Evolutionary conservation across 1,140 invertebrate genomes (phyloP).

Genomic region (Saxidomus purpurata): DNA sequence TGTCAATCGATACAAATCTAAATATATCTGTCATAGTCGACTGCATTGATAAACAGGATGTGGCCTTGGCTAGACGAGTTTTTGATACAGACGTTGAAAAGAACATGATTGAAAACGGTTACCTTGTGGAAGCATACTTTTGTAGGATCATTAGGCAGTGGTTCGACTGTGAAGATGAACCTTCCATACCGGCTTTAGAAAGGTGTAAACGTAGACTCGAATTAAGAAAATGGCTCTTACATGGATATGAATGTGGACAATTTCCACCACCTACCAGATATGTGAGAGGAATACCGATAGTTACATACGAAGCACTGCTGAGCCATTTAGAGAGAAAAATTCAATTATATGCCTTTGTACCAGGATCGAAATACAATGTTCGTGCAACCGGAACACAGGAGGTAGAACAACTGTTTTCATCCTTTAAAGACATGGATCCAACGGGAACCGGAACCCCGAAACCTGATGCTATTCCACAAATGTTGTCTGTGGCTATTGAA

Average conservation of each 20-base stretch:
- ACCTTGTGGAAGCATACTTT: slow-evolving; percentile 26
- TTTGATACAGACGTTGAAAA: slow-evolving; percentile 9
- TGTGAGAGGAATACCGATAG: slow-evolving; percentile 13
- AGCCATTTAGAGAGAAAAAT: not conserved
- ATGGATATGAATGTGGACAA: not conserved
- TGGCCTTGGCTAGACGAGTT: not conserved
- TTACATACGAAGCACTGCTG: slow-evolving; percentile 1
- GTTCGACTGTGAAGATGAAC: slow-evolving; percentile 4
- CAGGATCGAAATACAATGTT: not conserved
- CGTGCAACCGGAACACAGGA: slow-evolving; percentile 2
- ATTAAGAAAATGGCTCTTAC: not conserved
- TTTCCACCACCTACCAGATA: slow-evolving; percentile 5
- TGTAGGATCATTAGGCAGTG: slow-evolving; percentile 13
- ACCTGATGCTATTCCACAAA: slow-evolving; percentile 3
- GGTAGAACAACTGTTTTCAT: slow-evolving; percentile 2
- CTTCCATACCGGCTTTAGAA: not conserved
- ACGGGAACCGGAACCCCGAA: not conserved
- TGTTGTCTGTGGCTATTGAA: not conserved
- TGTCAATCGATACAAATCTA: slow-evolving; percentile 14
- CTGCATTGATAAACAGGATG: slow-evolving; percentile 52
- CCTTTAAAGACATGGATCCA: slow-evolving; percentile 6
- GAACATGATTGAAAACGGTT: not conserved
- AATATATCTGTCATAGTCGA: slow-evolving; percentile 34
- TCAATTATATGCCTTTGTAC: not conserved
- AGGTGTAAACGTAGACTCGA: not conserved